Percentiles rank a stretch among this genome's conserved stretches.
phyloP scores from a whole-genome alignment of 2,113 vertebrate genomes.

The Galeopterus variegatus region DNA sequence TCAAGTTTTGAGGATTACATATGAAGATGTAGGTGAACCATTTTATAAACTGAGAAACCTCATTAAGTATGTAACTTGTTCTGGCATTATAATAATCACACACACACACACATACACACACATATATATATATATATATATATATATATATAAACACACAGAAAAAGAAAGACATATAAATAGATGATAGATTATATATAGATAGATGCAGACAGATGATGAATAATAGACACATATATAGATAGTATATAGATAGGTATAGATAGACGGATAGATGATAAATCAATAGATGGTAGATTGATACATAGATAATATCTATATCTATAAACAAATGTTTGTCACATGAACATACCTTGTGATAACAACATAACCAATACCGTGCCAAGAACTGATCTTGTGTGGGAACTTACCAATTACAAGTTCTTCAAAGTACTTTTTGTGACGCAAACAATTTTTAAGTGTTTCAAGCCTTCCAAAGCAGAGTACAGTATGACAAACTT shows the following conservation, averaged over 20 bases:
- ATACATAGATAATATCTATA: neutral
- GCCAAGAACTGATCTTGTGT: no score
- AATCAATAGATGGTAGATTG: neutral
- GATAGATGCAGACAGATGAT: neutral
- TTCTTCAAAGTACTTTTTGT: neutral
- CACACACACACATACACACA: no score
- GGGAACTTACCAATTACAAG: neutral
- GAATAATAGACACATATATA: neutral
- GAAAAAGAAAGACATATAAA: neutral
- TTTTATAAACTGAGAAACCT: neutral
- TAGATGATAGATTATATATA: no score
- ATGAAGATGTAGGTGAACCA: neutral
- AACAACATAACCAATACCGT: no score
- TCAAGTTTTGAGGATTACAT: neutral
- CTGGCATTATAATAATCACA: neutral
- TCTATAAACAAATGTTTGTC: no score
- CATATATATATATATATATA: no score
- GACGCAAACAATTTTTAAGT: neutral
- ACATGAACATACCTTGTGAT: no score
- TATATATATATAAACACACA: neutral
- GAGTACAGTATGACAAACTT: neutral
- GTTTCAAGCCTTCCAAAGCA: neutral
- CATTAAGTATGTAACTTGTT: neutral
- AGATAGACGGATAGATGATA: neutral
- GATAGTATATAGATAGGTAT: neutral